phyloP scores from a whole-genome alignment of 64 coral and sea anemone genomes.

The Dendrophyllia cribrosa region DNA sequence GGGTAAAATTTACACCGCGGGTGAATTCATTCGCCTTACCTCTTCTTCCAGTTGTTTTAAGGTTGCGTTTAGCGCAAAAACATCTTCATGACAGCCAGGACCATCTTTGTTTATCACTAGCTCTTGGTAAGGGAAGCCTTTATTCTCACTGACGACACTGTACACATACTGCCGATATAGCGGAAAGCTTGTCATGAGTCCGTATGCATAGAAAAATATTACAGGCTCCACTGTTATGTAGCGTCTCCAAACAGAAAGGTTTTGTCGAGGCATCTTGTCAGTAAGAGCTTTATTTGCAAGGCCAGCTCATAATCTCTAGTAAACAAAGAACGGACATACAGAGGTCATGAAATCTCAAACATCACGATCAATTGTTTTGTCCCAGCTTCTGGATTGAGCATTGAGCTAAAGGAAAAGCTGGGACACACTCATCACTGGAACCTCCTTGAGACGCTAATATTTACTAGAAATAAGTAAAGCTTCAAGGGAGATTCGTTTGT shows the following conservation, averaged over 20 bases:
- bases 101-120: constrained; percentile 1
- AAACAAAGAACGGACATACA: too few relatives aligned
- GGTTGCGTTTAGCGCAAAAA: constrained; percentile 21
- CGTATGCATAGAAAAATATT: constrained; percentile 91
- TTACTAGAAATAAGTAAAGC: too few relatives aligned
- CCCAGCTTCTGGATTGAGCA: too few relatives aligned
- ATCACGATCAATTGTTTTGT: too few relatives aligned
- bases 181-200: constrained; percentile 75
- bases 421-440: too few relatives aligned
- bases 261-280: constrained; percentile 12
- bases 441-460: too few relatives aligned
- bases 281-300: too few relatives aligned
- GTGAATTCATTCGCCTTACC: not conserved
- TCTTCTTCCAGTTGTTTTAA: constrained; percentile 53
- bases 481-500: too few relatives aligned
- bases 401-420: too few relatives aligned
- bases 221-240: constrained; percentile 92
- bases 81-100: constrained; percentile 36
- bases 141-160: constrained; percentile 78
- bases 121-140: constrained; percentile 80
- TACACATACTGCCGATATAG: constrained; percentile 88
- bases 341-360: too few relatives aligned
- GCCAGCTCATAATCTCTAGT: too few relatives aligned
- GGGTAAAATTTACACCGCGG: too few relatives aligned
- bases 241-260: constrained; percentile 57